phyloP scores from a whole-genome alignment of 2,113 vertebrate species.

The zebrafish (Danio rerio) region GRCz12tu NC_133198.1:10624501-10625000 shows the following conservation, averaged over 20 bases:
- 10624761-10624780: conserved; percentile 90
- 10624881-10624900: too few species aligned
- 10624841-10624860: conserved; percentile 77
- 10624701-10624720: too few species aligned
- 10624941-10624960: too few species aligned
- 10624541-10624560: conserved; percentile 34
- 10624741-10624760: conserved; percentile 84
- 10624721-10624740: conserved; percentile 71
- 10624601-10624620: neutral
- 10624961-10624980: too few species aligned
- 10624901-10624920: too few species aligned
- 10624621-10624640: neutral
- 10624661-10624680: neutral
- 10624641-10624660: neutral
- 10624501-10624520: conserved; percentile 46
- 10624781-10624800: conserved; percentile 87
- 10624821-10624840: conserved; percentile 85
- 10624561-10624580: neutral
- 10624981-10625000: too few species aligned
- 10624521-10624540: neutral
- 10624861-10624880: neutral
- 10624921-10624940: too few species aligned
- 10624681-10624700: neutral
- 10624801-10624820: conserved; percentile 84
- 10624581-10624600: neutral